These are phyloP conservation scores for Parotocinclus haroldoi DNA, from an alignment of 2,797 vertebrate genomes.

Conservation along the genomic window DNA sequence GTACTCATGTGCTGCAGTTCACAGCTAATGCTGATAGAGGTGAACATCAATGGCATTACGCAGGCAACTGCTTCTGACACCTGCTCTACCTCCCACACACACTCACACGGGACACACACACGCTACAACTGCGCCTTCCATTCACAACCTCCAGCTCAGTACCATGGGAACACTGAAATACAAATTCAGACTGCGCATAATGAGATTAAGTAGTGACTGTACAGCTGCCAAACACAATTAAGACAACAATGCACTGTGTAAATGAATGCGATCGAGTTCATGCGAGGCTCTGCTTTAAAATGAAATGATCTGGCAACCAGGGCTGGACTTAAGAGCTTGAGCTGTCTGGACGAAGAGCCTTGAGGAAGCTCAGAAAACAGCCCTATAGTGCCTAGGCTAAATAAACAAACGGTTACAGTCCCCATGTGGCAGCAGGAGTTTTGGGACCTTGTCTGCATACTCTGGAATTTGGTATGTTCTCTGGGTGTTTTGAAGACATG, in stretches of 20 bases:
- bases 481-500: too few species aligned
- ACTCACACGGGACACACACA: conserved; percentile 2
- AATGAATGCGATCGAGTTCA: conserved; percentile 42
- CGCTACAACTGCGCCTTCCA: conserved; percentile 16
- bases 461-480: too few species aligned
- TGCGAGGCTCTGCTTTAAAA: conserved; percentile 20
- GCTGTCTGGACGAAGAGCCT: too few species aligned
- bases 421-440: too few species aligned
- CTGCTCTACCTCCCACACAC: not conserved
- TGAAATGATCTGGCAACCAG: conserved; percentile 22
- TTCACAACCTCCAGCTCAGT: conserved; percentile 37
- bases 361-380: too few species aligned
- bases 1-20: conserved; percentile 59
- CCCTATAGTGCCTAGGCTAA: too few species aligned
- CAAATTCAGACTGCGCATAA: conserved; percentile 44
- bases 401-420: too few species aligned
- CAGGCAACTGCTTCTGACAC: conserved; percentile 54
- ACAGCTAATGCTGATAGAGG: conserved; percentile 48
- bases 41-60: conserved; percentile 60
- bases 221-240: conserved; percentile 49
- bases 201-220: conserved; percentile 8
- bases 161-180: conserved; percentile 41
- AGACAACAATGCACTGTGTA: conserved; percentile 45
- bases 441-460: too few species aligned
- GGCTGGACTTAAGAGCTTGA: not conserved